Conservation (phyloP, 2,888 invertebrate species). For the Agrotis exclamationis region DNA sequence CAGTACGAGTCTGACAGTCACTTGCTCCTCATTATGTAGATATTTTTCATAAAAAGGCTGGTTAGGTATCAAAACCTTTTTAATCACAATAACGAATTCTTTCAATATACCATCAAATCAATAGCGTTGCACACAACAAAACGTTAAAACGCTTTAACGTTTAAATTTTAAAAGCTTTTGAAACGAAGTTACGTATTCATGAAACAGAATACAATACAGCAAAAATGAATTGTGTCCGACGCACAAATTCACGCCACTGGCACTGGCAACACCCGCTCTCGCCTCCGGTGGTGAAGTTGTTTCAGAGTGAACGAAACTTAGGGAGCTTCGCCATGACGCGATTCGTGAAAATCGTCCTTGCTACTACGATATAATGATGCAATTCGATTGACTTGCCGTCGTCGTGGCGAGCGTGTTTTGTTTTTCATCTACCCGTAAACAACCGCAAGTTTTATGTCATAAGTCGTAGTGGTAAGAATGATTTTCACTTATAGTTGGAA, state of each 20-base stretch:
- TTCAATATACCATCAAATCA: slow-evolving; percentile 24
- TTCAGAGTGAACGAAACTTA: slow-evolving; percentile 13
- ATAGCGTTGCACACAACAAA: slow-evolving; percentile 10
- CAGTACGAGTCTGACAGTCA: too few species aligned
- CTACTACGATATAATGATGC: too few species aligned
- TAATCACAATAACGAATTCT: background rate
- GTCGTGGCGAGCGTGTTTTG: too few species aligned
- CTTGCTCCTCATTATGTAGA: too few species aligned
- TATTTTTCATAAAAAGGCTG: background rate
- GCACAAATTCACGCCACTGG: slow-evolving; percentile 40
- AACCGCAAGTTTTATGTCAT: too few species aligned
- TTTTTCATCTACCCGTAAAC: too few species aligned
- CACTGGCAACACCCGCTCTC: background rate
- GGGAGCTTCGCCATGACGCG: too few species aligned
- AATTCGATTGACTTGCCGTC: too few species aligned
- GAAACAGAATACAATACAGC: slow-evolving; percentile 49
- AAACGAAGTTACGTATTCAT: slow-evolving; percentile 58
- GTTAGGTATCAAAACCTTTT: background rate
- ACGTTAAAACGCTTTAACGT: background rate
- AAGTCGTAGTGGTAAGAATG: too few species aligned
- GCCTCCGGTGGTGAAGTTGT: slow-evolving; percentile 22
- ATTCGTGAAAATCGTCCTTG: too few species aligned
- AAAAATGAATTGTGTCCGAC: slow-evolving; percentile 55
- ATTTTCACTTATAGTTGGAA: too few species aligned
- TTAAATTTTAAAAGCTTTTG: slow-evolving; percentile 44